Conservation (phyloP, 2,797 vertebrate species). For the Serranus cabrilla region DNA sequence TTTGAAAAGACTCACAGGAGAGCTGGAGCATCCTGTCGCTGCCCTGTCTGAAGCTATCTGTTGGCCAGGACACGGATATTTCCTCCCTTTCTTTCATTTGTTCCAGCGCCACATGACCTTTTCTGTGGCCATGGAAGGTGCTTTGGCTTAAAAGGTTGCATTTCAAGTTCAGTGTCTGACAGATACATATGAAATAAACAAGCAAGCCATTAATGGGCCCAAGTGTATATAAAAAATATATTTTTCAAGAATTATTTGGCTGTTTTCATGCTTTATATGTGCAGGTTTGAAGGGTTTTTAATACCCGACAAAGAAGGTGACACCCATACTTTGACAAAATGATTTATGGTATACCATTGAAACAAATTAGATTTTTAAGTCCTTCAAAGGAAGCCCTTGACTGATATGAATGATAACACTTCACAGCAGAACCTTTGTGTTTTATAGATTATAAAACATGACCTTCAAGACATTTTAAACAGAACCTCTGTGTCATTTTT, state of each 20-base stretch:
- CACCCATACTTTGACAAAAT: conserved; percentile 1
- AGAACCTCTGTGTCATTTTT: neutral
- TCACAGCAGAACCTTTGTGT: neutral
- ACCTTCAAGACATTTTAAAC: conserved; percentile 5
- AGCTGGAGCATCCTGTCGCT: conserved; percentile 71
- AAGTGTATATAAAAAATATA: neutral
- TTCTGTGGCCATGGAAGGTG: conserved; percentile 21
- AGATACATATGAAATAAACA: conserved; percentile 11
- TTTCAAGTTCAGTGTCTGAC: conserved; percentile 29
- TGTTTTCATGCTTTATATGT: neutral
- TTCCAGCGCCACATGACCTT: conserved; percentile 65
- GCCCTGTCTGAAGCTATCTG: conserved; percentile 66
- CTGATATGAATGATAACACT: conserved; percentile 18
- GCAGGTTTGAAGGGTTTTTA: conserved; percentile 1
- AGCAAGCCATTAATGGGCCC: neutral
- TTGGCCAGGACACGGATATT: conserved; percentile 60
- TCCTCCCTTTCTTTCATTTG: conserved; percentile 68
- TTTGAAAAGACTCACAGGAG: conserved; percentile 73
- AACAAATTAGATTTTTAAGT: conserved; percentile 9
- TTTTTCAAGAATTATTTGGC: neutral
- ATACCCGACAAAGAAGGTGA: neutral
- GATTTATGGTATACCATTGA: conserved; percentile 16
- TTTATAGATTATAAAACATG: conserved; percentile 11
- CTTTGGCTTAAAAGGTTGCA: conserved; percentile 28
- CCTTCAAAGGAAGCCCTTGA: conserved; percentile 23